phyloP scores from a whole-genome alignment of 2,888 invertebrate genomes.

The Parasteatoda lunata region DNA sequence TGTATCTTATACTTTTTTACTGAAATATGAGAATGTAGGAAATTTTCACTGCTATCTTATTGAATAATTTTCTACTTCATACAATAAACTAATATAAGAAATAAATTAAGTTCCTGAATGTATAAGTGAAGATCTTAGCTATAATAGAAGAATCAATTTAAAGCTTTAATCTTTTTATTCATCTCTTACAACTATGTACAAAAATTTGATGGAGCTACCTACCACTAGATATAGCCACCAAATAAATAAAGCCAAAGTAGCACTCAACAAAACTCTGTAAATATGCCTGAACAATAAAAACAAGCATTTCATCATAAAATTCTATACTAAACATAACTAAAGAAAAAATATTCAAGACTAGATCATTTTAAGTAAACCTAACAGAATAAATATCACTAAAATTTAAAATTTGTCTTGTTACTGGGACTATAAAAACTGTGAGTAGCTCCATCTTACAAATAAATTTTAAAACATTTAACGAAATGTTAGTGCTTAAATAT shows the following conservation, averaged over 20 bases:
- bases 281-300: slow-evolving; percentile 29
- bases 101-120: too few species aligned
- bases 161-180: slow-evolving; percentile 62
- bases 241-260: slow-evolving; percentile 25
- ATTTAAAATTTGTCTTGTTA: slow-evolving; percentile 59
- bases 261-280: slow-evolving; percentile 21
- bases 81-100: too few species aligned
- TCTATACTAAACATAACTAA: slow-evolving; percentile 60
- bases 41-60: too few species aligned
- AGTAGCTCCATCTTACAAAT: slow-evolving; percentile 66
- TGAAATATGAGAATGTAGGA: too few species aligned
- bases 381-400: slow-evolving; percentile 52
- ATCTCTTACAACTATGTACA: slow-evolving; percentile 58
- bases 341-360: slow-evolving; percentile 63
- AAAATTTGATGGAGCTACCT: slow-evolving; percentile 67
- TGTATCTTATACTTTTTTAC: too few species aligned
- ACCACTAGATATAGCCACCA: slow-evolving; percentile 67
- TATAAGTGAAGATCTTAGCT: too few species aligned
- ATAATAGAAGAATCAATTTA: too few species aligned
- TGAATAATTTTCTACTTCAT: too few species aligned
- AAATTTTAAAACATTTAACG: slow-evolving; percentile 25
- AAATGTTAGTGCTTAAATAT: slow-evolving; percentile 25
- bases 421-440: slow-evolving; percentile 68
- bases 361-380: slow-evolving; percentile 57
- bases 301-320: slow-evolving; percentile 48